Conservation (phyloP, 2,113 vertebrate species). For the Copsychus sechellarum region DNA sequence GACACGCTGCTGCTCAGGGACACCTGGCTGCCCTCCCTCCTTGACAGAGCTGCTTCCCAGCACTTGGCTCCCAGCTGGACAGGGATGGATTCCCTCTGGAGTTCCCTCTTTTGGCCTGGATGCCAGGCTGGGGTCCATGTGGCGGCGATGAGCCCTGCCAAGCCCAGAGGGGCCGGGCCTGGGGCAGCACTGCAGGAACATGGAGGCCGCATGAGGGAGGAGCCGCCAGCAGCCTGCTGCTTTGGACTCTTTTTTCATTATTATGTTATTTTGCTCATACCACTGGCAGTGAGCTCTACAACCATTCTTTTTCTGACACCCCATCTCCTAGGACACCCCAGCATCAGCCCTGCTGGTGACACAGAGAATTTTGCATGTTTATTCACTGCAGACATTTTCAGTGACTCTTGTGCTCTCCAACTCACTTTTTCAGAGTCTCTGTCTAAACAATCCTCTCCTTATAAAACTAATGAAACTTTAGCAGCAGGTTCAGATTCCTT, state of each 20-base stretch:
- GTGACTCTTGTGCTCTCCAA: neutral
- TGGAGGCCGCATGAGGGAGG: fast-evolving
- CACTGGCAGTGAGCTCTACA: neutral
- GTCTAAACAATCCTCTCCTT: neutral
- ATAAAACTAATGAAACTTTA: neutral
- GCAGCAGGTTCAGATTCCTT: neutral
- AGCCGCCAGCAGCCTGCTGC: fast-evolving
- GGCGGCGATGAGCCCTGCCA: neutral
- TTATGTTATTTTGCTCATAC: neutral
- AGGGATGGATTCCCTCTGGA: neutral
- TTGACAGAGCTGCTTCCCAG: neutral
- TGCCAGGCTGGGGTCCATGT: neutral
- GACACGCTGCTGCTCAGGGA: neutral
- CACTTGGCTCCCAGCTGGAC: neutral
- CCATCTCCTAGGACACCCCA: neutral
- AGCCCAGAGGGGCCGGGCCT: neutral
- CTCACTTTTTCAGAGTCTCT: neutral
- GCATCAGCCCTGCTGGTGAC: neutral
- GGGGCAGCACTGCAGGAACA: fast-evolving
- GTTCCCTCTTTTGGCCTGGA: neutral
- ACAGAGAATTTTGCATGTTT: neutral
- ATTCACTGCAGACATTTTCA: neutral
- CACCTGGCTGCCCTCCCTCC: neutral
- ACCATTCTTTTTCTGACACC: neutral
- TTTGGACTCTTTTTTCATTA: neutral